These are phyloP conservation scores for Calephelis nemesis DNA, from an alignment of 1,140 invertebrate genomes.

Conservation along the genomic window DNA sequence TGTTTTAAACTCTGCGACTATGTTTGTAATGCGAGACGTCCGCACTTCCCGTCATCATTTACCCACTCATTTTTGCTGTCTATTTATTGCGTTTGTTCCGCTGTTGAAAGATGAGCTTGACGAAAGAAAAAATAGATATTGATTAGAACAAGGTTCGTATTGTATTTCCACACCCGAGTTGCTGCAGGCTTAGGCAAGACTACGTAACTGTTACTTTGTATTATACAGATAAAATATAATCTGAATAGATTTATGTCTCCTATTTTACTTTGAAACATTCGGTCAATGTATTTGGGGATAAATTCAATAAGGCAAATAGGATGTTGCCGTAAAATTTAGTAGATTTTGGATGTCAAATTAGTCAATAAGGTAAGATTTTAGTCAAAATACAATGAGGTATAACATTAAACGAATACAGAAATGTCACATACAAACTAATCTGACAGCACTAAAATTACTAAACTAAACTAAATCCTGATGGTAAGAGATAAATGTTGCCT, in stretches of 20 bases:
- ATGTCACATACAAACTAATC: too few relatives aligned
- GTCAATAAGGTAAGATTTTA: too few relatives aligned
- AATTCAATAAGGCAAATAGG: too few relatives aligned
- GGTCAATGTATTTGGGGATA: too few relatives aligned
- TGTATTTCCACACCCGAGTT: neutral
- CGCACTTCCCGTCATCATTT: conserved; percentile 8
- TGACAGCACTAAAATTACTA: too few relatives aligned
- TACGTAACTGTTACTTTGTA: neutral
- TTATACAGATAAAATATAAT: neutral
- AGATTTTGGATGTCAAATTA: too few relatives aligned
- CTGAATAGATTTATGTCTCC: neutral
- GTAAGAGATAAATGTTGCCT: too few relatives aligned
- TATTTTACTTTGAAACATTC: too few relatives aligned
- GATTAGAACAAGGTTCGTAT: conserved; percentile 1
- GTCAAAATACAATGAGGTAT: too few relatives aligned
- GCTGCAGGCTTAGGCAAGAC: neutral
- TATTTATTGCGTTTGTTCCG: conserved; percentile 10
- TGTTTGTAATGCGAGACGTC: conserved; percentile 4
- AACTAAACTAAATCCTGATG: too few relatives aligned
- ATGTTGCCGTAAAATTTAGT: too few relatives aligned
- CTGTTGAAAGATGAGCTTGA: conserved; percentile 6
- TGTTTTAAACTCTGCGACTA: neutral
- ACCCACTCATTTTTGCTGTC: neutral
- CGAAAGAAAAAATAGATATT: conserved; percentile 12
- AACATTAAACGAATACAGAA: too few relatives aligned